phyloP scores from a whole-genome alignment of 2,113 vertebrate species.

The Corvus hawaiiensis region DNA sequence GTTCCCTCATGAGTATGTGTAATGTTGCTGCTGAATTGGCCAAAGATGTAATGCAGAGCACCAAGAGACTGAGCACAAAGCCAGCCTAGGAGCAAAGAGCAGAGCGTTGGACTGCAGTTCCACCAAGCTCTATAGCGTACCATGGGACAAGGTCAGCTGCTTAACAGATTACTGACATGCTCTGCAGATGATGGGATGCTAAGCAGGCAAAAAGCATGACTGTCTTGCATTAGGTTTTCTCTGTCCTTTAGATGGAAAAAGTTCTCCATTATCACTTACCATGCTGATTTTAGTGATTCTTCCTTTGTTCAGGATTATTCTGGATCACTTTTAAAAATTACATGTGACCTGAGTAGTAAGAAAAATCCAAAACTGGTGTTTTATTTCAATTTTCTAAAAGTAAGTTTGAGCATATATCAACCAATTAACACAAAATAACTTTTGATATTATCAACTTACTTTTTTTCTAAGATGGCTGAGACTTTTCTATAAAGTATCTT shows the following conservation, averaged over 20 bases:
- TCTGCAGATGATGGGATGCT: neutral
- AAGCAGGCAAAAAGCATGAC: neutral
- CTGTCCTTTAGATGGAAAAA: neutral
- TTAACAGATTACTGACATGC: neutral
- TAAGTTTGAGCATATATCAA: neutral
- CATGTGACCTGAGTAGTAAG: neutral
- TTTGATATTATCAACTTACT: neutral
- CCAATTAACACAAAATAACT: neutral
- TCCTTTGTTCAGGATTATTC: neutral
- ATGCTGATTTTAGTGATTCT: neutral
- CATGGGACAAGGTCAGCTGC: neutral
- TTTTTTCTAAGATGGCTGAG: neutral
- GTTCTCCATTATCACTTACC: neutral
- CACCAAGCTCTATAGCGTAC: neutral
- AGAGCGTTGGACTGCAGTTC: neutral
- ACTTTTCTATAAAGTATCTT: neutral
- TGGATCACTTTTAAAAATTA: neutral
- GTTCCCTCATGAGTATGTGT: neutral
- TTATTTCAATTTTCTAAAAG: neutral
- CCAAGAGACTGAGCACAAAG: neutral
- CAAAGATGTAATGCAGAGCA: neutral
- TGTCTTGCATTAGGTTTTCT: neutral
- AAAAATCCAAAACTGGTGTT: neutral
- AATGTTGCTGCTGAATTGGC: slow-evolving; percentile 28
- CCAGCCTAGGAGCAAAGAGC: neutral